A percentile compares a stretch with the other conserved stretches of the same genome.
Conservation (phyloP, 2,797 vertebrate genomes). For the Macropodus opercularis region DNA sequence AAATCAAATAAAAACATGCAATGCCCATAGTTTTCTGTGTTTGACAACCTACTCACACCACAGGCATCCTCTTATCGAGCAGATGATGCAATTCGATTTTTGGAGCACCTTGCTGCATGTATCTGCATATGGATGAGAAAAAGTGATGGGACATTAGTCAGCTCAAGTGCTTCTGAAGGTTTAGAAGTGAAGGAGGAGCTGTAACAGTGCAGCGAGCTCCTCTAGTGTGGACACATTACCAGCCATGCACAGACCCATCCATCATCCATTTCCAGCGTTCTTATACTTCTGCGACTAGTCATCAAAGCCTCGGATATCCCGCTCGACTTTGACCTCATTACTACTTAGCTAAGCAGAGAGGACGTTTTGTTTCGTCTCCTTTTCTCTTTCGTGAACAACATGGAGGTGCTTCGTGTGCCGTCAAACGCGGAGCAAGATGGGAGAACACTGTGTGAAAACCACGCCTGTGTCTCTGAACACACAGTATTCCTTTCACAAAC, state of each 20-base stretch:
- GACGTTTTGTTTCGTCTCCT: neutral
- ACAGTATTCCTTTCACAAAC: slow-evolving; percentile 24
- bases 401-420: neutral
- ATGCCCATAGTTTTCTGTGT: neutral
- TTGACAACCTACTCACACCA: too few species aligned
- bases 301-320: slow-evolving; percentile 6
- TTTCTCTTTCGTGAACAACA: slow-evolving; percentile 4
- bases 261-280: slow-evolving; percentile 24
- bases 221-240: slow-evolving; percentile 34
- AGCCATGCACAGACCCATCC: slow-evolving; percentile 27
- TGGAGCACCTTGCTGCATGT: slow-evolving; percentile 49
- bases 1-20: neutral
- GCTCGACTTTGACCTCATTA: neutral
- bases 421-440: neutral
- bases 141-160: slow-evolving; percentile 64
- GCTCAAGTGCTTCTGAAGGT: slow-evolving; percentile 54
- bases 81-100: slow-evolving; percentile 53
- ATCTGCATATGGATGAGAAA: slow-evolving; percentile 61
- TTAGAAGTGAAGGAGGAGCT: slow-evolving; percentile 38
- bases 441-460: slow-evolving; percentile 8
- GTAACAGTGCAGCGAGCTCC: slow-evolving; percentile 8
- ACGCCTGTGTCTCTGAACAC: slow-evolving; percentile 26
- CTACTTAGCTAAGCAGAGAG: neutral
- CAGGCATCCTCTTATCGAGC: slow-evolving; percentile 7
- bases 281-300: neutral